Base-by-base conservation (phyloP, 2,888 invertebrate genomes). In the Callimorpha dominula region DNA sequence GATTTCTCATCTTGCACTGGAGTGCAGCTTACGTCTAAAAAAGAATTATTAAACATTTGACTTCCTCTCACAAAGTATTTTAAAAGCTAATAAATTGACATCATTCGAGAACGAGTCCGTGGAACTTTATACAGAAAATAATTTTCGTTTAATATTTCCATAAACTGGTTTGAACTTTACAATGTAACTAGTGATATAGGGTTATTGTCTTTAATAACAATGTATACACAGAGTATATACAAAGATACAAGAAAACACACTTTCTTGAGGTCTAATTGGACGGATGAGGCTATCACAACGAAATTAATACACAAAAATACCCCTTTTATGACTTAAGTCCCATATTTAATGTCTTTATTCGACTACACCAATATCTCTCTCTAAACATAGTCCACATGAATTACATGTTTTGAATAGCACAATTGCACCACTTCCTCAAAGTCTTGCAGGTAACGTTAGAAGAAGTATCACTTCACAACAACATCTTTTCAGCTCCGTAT, bases 361-460 rank as follows among this genome's bases (percentile, higher is more conserved):
- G 31, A 65, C 50, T 50, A 4, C 31, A 50, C 50, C 65, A 31
- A 50, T 71, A 74, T 75, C 68, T 70, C 72, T 65, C 68, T 74
- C n/a, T 66, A 65, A 71, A 46, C 70, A 70, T 74, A 81, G 81
- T 78, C 76, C 72, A 65, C 68, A 68, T 46, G 52, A 69, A 63
- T 75, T 65, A 70, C 68, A 62, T 76, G 73, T 73, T 78, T 57
- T 71, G 64, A 77, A 78, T 73, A 78, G 71, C 71, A 57, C 62
- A 40, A 74, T 77, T 74, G 72, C 77, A 77, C 69, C 68, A 20
- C 77, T 64, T n/a, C 72, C 75, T 74, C 77, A 81, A 82, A 81
- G 73, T 75, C 75, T 75, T 82, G 66, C 74, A 66, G 70, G 70
- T 70, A 68, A 74, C 74, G 70, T 70, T 70, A 65, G 65, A 69